Evolutionary conservation across 1,140 invertebrate genomes (phyloP).

Genomic region (Metaphire vulgaris): DNA sequence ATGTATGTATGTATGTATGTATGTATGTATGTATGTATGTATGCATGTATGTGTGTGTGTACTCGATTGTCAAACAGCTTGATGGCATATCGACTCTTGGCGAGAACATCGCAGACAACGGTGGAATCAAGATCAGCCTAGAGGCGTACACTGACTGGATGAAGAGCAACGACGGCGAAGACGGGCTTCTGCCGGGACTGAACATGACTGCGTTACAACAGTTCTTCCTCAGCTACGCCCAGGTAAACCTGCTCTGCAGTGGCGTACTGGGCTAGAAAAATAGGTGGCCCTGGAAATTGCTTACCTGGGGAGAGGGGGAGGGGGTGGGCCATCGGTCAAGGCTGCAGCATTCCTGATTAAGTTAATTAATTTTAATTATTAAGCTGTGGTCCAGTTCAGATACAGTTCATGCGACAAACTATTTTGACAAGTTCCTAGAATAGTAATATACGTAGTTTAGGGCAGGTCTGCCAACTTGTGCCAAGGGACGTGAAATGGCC

Average conservation of each 20-base stretch:
- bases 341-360: background rate
- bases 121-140: slow-evolving; percentile 61
- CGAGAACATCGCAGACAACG: slow-evolving; percentile 66
- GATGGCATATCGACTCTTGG: slow-evolving; percentile 63
- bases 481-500: too few relatives aligned
- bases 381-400: too few relatives aligned
- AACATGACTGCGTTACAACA: slow-evolving; percentile 69
- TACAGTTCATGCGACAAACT: too few relatives aligned
- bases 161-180: slow-evolving; percentile 1
- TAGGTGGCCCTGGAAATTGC: background rate
- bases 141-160: slow-evolving; percentile 39
- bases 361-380: too few relatives aligned
- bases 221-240: slow-evolving; percentile 60
- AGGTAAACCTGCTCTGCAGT: too few relatives aligned
- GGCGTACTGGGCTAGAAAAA: too few relatives aligned
- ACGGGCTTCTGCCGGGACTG: slow-evolving; percentile 9
- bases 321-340: background rate
- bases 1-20: too few relatives aligned
- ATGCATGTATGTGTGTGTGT: background rate
- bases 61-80: too few relatives aligned
- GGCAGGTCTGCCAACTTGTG: too few relatives aligned
- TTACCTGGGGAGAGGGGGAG: background rate
- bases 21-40: too few relatives aligned
- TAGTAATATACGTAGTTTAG: too few relatives aligned
- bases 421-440: too few relatives aligned